Base-by-base conservation (phyloP, 2,113 vertebrate genomes). In the Gasterosteus nipponicus region DNA sequence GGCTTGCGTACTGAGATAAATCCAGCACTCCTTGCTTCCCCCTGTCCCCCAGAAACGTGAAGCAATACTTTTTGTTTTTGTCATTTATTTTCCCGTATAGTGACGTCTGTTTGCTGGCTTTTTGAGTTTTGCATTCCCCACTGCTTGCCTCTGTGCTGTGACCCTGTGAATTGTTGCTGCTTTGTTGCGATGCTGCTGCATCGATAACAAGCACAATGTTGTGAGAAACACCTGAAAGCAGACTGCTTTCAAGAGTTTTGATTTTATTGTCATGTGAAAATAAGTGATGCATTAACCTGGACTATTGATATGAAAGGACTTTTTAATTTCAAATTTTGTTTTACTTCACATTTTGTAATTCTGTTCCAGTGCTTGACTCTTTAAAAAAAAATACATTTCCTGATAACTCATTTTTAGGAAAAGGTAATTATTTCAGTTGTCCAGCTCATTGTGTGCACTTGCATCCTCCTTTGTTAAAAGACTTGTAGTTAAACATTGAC, bases 1-100 rank as follows among this genome's bases (percentile, higher is more conserved):
- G 87, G 83, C 87, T 87, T 64, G 6, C 84, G 87, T 66, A 84
- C 84, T 73, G 89, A 92, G 85, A 91, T 91, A 92, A 91, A 92
- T 92, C 90, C 87, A 93, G 92, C 90, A 93, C 90, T 93, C 90
- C 91, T 91, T 67, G 73, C 73, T 88, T 91, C 88, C 88, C 88
- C 90, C 87, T 86, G 77, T 91, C 56, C 73, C 87, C 64, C 87
- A 89, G 74, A 93, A 89, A 92, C 89, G 89, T 92, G 89, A 90
- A 87, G 79, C 90, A 87, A 86, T 69, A 63, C 80, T 80, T 82
- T 44, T 81, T 49, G 7, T 68, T 73, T 82, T 53, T 84, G 51
- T 78, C 42, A 14, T 69, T 75, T 29, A 14, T 78, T 78, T 89
- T 84, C 83, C 81, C 47, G 44, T 83, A 75, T 73, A 54, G 53